These are phyloP conservation scores for Strigamia crassipes DNA, from an alignment of 2,888 invertebrate species.

Conservation along the genomic window DNA sequence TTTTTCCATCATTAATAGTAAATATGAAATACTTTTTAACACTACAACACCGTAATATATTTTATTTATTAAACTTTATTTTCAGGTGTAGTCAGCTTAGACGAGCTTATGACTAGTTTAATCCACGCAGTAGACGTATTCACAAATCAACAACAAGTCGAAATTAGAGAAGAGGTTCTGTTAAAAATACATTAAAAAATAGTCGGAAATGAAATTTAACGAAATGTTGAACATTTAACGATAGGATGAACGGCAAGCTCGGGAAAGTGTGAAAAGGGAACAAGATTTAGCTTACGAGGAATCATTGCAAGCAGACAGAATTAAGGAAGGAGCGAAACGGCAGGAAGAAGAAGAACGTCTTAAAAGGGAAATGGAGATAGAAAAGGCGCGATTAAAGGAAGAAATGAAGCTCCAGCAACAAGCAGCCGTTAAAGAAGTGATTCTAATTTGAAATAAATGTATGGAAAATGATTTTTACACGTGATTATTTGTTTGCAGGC, in stretches of 20 bases:
- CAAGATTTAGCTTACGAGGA: constrained; percentile 92
- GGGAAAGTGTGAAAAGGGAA: constrained; percentile 87
- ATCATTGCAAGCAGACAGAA: constrained; percentile 79
- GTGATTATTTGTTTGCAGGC: constrained; percentile 55
- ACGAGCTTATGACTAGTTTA: constrained; percentile 82
- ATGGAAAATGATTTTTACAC: neutral
- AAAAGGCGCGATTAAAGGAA: constrained; percentile 72
- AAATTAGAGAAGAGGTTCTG: constrained; percentile 74
- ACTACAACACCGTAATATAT: no score
- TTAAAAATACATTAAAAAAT: neutral
- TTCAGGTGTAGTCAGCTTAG: constrained; percentile 80
- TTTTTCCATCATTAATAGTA: constrained; percentile 87
- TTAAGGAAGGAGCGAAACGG: constrained; percentile 74
- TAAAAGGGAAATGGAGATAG: constrained; percentile 59
- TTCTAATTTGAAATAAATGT: neutral
- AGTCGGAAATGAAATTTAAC: neutral
- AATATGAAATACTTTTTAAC: no score
- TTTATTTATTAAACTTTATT: no score
- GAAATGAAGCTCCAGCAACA: constrained; percentile 75
- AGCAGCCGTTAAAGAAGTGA: constrained; percentile 75
- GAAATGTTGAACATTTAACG: constrained; percentile 38
- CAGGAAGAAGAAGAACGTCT: constrained; percentile 71
- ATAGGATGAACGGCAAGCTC: constrained; percentile 77
- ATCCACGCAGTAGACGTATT: constrained; percentile 86
- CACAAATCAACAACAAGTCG: constrained; percentile 74